Conservation (phyloP, 2,888 invertebrate species). For the Eremobia ochroleuca region DNA sequence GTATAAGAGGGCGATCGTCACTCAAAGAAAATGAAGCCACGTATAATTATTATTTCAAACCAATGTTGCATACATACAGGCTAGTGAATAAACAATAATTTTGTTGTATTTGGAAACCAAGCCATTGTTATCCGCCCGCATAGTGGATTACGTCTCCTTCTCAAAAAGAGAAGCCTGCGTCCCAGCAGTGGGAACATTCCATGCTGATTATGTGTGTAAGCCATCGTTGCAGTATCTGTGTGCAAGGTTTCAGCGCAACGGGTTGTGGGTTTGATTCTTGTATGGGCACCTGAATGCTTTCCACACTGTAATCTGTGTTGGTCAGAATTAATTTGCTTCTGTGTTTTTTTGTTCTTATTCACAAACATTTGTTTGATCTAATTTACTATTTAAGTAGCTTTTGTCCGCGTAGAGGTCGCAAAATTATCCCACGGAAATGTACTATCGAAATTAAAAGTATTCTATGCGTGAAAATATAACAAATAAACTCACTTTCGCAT, state of each 20-base stretch:
- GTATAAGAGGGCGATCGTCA: background rate
- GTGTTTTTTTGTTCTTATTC: background rate
- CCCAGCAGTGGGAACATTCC: too few species aligned
- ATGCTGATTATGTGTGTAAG: too few species aligned
- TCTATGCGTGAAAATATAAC: background rate
- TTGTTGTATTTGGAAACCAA: background rate
- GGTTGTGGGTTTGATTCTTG: background rate
- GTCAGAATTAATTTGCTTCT: background rate
- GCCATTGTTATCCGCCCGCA: too few species aligned
- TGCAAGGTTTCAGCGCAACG: background rate
- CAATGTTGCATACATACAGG: background rate
- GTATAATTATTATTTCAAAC: background rate
- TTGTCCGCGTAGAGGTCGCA: too few species aligned
- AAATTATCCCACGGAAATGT: too few species aligned
- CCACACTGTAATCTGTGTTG: background rate
- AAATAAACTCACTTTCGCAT: too few species aligned
- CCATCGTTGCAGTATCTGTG: background rate
- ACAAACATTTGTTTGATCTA: background rate
- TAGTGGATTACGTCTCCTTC: too few species aligned
- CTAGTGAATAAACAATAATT: background rate
- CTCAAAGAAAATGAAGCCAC: slow-evolving; percentile 10
- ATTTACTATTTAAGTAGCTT: background rate
- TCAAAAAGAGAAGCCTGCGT: too few species aligned
- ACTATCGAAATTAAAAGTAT: too few species aligned
- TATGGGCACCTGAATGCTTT: background rate